A percentile compares a stretch with the other conserved stretches of the same genome.
Conservation (phyloP, 2,888 invertebrate species). For the Agriopis marginaria region DNA sequence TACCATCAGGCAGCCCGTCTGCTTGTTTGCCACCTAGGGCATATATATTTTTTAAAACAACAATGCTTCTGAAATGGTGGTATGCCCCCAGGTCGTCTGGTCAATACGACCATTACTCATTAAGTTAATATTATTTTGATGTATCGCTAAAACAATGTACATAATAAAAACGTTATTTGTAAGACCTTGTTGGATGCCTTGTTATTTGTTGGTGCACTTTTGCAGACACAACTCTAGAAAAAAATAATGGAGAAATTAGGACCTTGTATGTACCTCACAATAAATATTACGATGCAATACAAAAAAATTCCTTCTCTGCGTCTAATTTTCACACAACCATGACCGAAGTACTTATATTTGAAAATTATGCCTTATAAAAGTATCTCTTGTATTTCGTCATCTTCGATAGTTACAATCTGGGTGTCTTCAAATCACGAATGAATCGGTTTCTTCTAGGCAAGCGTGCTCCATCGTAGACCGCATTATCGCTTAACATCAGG, state of each 20-base stretch:
- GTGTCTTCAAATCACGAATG: too few species aligned
- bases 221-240: not conserved
- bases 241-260: not conserved
- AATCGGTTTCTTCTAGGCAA: too few species aligned
- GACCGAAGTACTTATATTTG: too few species aligned
- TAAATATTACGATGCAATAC: not conserved
- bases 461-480: too few species aligned
- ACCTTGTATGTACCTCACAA: not conserved
- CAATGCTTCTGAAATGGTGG: not conserved
- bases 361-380: too few species aligned
- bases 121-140: slow-evolving; percentile 26
- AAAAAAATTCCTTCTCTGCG: too few species aligned
- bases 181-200: not conserved
- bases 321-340: not conserved
- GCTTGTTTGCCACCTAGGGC: too few species aligned
- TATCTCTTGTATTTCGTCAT: not conserved
- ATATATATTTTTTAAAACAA: too few species aligned
- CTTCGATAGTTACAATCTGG: too few species aligned
- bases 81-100: slow-evolving; percentile 29
- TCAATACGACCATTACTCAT: slow-evolving; percentile 32
- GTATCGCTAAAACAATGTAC: slow-evolving; percentile 7
- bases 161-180: slow-evolving; percentile 10
- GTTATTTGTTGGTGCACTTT: too few species aligned
- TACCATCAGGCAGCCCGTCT: too few species aligned
- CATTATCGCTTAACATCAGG: too few species aligned